phyloP scores from a whole-genome alignment of 2,888 invertebrate genomes.

The Clusia tigrina region DNA sequence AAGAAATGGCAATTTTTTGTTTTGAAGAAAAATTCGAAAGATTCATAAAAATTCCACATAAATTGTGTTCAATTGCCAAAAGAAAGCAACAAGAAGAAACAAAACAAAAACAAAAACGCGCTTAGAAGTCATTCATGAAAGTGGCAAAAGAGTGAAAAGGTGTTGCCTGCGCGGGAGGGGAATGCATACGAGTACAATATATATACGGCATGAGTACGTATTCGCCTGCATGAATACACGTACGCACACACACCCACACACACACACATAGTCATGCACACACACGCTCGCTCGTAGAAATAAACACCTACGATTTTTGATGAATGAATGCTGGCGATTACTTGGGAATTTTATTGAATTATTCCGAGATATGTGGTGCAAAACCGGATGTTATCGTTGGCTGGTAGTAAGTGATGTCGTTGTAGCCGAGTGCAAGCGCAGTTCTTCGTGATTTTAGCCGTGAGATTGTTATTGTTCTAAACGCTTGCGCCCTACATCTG shows the following conservation, averaged over 20 bases:
- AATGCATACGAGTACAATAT: neutral
- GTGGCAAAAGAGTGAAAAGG: neutral
- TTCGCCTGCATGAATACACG: too few relatives aligned
- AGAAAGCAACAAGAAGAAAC: too few relatives aligned
- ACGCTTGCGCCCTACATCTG: too few relatives aligned
- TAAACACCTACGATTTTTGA: neutral
- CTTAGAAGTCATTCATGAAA: constrained; percentile 30
- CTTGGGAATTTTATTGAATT: neutral
- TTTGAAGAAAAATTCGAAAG: constrained; percentile 38
- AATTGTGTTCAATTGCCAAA: constrained; percentile 32
- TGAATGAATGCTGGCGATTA: neutral
- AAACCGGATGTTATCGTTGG: constrained; percentile 49
- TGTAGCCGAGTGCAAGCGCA: constrained; percentile 28
- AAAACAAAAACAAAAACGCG: too few relatives aligned
- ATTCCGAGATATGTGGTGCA: constrained; percentile 43
- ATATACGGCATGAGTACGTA: too few relatives aligned
- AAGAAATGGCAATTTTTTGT: constrained; percentile 42
- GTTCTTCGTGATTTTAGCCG: too few relatives aligned
- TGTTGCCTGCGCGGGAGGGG: neutral
- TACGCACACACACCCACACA: neutral
- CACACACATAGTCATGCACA: neutral
- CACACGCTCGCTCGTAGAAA: too few relatives aligned
- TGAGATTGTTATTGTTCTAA: too few relatives aligned
- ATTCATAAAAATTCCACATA: constrained; percentile 45
- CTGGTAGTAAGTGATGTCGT: constrained; percentile 28